Percentiles rank a stretch among this genome's conserved stretches.
Conservation (phyloP, 1,140 invertebrate genomes). For the Hylaeus volcanicus region DNA sequence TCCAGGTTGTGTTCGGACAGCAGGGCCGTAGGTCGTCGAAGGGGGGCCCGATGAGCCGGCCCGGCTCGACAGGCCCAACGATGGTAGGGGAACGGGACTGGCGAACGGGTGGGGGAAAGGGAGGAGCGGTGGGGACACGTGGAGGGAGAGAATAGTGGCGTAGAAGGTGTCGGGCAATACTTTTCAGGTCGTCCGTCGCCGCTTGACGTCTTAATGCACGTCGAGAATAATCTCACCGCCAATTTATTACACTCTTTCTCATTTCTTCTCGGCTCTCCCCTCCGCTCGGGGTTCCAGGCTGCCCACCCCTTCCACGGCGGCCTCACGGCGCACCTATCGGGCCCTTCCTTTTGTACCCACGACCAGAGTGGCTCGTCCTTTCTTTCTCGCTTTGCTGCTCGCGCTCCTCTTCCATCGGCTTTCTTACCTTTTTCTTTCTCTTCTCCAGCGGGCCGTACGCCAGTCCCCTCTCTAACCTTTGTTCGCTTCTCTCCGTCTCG, state of each 20-base stretch:
- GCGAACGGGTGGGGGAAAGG: slow-evolving; percentile 27
- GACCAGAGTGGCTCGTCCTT: slow-evolving; percentile 54
- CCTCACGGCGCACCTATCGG: slow-evolving; percentile 60
- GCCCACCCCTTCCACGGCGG: slow-evolving; percentile 34
- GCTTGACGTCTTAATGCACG: slow-evolving; percentile 82
- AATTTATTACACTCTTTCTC: slow-evolving; percentile 82
- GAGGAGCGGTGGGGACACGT: slow-evolving; percentile 42
- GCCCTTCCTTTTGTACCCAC: slow-evolving; percentile 62
- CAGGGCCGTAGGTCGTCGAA: slow-evolving; percentile 34
- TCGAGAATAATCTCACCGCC: slow-evolving; percentile 81
- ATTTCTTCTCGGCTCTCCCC: slow-evolving; percentile 73
- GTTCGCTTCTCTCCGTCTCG: not conserved
- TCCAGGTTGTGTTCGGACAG: slow-evolving; percentile 20
- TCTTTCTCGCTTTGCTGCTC: slow-evolving; percentile 28
- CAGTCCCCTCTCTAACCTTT: not conserved
- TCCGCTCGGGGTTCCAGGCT: slow-evolving; percentile 49
- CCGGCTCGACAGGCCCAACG: not conserved
- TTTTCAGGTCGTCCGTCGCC: slow-evolving; percentile 79
- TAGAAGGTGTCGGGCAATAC: slow-evolving; percentile 80
- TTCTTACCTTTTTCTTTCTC: slow-evolving; percentile 17
- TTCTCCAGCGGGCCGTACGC: not conserved
- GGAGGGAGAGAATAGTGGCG: slow-evolving; percentile 58
- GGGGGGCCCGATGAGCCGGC: slow-evolving; percentile 5
- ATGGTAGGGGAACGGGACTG: slow-evolving; percentile 37
- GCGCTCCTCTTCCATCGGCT: slow-evolving; percentile 25